These are phyloP conservation scores for Leucozona laternaria DNA, from an alignment of 2,888 invertebrate genomes.

Conservation along the genomic window DNA sequence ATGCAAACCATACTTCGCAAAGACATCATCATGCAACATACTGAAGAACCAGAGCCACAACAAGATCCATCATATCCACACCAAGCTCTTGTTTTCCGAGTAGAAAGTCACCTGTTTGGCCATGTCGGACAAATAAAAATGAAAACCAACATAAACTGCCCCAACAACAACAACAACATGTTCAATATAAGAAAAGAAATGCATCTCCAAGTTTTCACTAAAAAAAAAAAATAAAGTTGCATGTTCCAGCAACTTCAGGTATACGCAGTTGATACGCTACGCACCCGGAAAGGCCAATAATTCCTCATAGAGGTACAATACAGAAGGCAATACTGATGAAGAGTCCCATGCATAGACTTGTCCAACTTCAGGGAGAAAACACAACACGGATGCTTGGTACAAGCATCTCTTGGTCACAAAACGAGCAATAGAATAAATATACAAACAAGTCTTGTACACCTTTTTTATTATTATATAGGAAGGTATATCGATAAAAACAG, in stretches of 20 bases:
- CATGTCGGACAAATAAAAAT: constrained; percentile 54
- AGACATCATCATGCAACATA: constrained; percentile 55
- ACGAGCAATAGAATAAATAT: constrained; percentile 37
- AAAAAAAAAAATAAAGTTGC: constrained; percentile 26
- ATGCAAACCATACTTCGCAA: constrained; percentile 52
- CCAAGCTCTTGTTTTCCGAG: constrained; percentile 44
- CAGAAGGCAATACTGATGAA: constrained; percentile 12
- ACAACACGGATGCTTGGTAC: constrained; percentile 61
- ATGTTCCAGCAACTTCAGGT: constrained; percentile 20
- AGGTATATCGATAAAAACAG: constrained; percentile 20
- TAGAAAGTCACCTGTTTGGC: constrained; percentile 70
- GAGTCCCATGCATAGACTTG: constrained; percentile 15
- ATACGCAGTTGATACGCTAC: constrained; percentile 46
- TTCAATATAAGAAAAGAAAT: constrained; percentile 44
- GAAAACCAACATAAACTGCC: constrained; percentile 56
- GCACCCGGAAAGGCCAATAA: constrained; percentile 72
- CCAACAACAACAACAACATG: constrained; percentile 25
- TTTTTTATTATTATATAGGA: constrained; percentile 11
- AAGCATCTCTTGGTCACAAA: constrained; percentile 60
- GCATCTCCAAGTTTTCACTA: constrained; percentile 62
- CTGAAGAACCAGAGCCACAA: constrained; percentile 25
- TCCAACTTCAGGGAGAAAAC: constrained; percentile 67
- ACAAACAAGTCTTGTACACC: constrained; percentile 24
- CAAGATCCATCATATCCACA: constrained; percentile 46
- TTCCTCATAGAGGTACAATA: constrained; percentile 58